Evolutionary conservation across 2,113 vertebrate species (phyloP).

Genomic region (Alectura lathami): DNA sequence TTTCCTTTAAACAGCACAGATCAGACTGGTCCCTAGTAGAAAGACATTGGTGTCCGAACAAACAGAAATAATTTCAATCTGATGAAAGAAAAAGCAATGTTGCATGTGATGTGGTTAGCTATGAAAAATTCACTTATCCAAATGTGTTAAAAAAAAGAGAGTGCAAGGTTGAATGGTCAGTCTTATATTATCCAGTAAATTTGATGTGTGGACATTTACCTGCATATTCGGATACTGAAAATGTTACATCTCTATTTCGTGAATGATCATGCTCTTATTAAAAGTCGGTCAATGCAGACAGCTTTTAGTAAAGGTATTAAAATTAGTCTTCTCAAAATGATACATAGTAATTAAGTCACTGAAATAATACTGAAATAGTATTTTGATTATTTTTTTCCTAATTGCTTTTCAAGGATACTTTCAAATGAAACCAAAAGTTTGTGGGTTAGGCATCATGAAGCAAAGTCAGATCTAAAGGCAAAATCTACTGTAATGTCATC

Average conservation of each 20-base stretch:
- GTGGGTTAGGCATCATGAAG: not conserved
- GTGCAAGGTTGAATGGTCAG: not conserved
- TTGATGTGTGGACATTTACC: not conserved
- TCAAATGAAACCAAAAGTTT: not conserved
- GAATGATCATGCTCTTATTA: not conserved
- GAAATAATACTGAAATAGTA: not conserved
- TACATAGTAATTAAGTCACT: not conserved
- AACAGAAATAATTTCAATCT: not conserved
- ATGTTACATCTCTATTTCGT: not conserved
- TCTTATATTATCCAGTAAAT: not conserved
- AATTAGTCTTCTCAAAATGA: not conserved
- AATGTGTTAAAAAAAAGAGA: not conserved
- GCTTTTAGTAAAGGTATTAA: not conserved
- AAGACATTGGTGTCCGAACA: not conserved
- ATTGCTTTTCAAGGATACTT: not conserved
- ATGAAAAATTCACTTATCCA: not conserved
- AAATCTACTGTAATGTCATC: not conserved
- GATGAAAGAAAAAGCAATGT: not conserved
- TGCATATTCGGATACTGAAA: not conserved
- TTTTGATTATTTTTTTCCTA: not conserved
- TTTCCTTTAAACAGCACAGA: not conserved
- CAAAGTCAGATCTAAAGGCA: not conserved
- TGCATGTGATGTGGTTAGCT: not conserved
- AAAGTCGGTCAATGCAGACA: not conserved
- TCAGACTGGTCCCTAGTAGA: not conserved